These are phyloP conservation scores for Cirrhinus molitorella DNA, from an alignment of 2,797 vertebrate genomes.

Conservation along the genomic window DNA sequence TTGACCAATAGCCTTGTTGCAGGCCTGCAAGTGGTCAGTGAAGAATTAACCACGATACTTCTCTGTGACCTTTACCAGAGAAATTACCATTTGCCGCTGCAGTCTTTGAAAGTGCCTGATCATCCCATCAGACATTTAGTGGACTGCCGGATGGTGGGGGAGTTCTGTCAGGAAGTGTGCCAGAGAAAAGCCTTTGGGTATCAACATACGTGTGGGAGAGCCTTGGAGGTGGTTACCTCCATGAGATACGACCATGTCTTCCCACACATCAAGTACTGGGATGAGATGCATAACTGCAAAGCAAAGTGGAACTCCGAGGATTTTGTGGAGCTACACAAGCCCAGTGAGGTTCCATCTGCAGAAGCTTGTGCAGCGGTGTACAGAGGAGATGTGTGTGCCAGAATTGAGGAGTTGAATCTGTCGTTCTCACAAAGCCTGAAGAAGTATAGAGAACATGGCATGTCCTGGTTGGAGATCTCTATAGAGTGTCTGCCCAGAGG, in stretches of 20 bases:
- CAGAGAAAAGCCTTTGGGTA: not conserved
- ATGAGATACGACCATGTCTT: not conserved
- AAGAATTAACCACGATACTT: not conserved
- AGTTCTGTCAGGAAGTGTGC: not conserved
- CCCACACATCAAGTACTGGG: not conserved
- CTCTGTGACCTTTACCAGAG: not conserved
- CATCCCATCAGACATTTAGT: not conserved
- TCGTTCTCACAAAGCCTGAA: not conserved
- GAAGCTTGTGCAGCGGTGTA: not conserved
- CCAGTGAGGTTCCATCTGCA: not conserved
- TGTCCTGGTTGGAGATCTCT: not conserved
- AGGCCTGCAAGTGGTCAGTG: too few species aligned
- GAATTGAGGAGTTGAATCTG: too few species aligned
- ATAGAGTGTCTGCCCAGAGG: not conserved
- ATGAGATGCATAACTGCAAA: not conserved
- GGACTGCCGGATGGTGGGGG: not conserved
- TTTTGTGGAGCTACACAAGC: not conserved
- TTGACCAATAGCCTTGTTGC: not conserved
- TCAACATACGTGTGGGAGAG: not conserved
- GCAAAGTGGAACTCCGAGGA: not conserved
- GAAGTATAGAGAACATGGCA: not conserved
- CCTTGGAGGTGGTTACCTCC: not conserved
- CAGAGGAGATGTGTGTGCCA: too few species aligned
- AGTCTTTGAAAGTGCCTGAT: not conserved
- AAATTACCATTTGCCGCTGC: rapidly evolving